Evolutionary conservation across 2,888 invertebrate genomes (phyloP).

Genomic region (Philonicus albiceps): DNA sequence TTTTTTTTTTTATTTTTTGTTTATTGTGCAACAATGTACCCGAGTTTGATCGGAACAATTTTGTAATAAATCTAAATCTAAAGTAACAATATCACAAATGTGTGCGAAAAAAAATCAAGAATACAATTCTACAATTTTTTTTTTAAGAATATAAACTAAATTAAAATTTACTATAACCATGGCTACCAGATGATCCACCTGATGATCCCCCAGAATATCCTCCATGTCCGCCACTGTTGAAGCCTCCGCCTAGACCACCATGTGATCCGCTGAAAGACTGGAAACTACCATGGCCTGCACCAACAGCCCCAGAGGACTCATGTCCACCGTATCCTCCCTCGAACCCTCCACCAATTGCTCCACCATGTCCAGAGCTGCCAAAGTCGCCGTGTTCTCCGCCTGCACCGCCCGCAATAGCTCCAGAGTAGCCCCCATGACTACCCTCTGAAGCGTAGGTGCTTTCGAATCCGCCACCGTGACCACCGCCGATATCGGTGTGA

Average conservation of each 20-base stretch:
- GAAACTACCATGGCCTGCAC: not conserved
- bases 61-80: not conserved
- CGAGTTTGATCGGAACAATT: not conserved
- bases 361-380: not conserved
- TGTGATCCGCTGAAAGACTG: not conserved
- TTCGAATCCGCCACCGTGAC: not conserved
- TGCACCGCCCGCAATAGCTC: not conserved
- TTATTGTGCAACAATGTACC: not conserved
- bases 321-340: not conserved
- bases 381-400: not conserved
- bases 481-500: constrained; percentile 5
- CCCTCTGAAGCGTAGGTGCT: not conserved
- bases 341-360: not conserved
- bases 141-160: not conserved
- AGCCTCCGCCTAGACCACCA: constrained; percentile 1
- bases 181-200: not conserved
- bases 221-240: not conserved
- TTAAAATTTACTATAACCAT: not conserved
- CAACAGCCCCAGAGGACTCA: not conserved
- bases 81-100: constrained; percentile 7
- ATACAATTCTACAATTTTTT: not conserved
- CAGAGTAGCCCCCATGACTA: not conserved
- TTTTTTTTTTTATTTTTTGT: not conserved
- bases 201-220: not conserved
- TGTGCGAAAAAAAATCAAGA: not conserved